phyloP scores from a whole-genome alignment of 2,797 vertebrate genomes.

The Odontamblyopus rebecca region DNA sequence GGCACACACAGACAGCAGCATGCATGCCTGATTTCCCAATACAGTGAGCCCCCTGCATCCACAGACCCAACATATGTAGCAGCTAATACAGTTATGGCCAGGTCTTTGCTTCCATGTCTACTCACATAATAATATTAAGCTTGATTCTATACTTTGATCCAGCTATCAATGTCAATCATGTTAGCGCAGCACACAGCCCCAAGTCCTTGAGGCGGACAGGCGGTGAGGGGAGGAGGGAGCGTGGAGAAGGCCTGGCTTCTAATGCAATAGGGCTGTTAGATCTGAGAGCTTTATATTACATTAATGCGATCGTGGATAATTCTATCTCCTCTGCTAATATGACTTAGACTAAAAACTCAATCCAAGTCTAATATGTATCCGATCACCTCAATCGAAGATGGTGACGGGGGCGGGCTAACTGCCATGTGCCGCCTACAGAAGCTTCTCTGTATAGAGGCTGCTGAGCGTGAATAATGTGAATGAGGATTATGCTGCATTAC shows the following conservation, averaged over 20 bases:
- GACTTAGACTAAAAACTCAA: conserved; percentile 83
- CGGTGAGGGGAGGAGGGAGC: conserved; percentile 12
- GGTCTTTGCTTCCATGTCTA: conserved; percentile 61
- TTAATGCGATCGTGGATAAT: conserved; percentile 82
- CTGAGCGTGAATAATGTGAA: conserved; percentile 53
- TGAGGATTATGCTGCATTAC: conserved; percentile 18
- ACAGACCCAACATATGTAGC: conserved; percentile 65
- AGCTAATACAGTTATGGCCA: conserved; percentile 62
- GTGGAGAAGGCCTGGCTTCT: conserved; percentile 40
- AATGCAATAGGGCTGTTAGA: conserved; percentile 68
- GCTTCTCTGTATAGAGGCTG: conserved; percentile 47
- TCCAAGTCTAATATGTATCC: conserved; percentile 84
- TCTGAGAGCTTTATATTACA: conserved; percentile 77
- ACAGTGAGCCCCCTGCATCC: conserved; percentile 51
- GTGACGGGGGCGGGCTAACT: conserved; percentile 66
- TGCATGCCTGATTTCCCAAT: conserved; percentile 49
- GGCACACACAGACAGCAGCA: conserved; percentile 32
- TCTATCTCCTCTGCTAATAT: conserved; percentile 80
- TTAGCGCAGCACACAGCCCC: conserved; percentile 48
- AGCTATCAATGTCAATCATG: conserved; percentile 76
- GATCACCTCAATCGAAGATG: conserved; percentile 76
- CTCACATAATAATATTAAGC: conserved; percentile 65
- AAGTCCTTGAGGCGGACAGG: conserved; percentile 40
- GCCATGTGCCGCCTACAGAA: conserved; percentile 37
- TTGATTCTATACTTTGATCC: conserved; percentile 64